Base-by-base conservation (phyloP, 1,140 invertebrate genomes). In the Temnothorax curvispinosus region DNA sequence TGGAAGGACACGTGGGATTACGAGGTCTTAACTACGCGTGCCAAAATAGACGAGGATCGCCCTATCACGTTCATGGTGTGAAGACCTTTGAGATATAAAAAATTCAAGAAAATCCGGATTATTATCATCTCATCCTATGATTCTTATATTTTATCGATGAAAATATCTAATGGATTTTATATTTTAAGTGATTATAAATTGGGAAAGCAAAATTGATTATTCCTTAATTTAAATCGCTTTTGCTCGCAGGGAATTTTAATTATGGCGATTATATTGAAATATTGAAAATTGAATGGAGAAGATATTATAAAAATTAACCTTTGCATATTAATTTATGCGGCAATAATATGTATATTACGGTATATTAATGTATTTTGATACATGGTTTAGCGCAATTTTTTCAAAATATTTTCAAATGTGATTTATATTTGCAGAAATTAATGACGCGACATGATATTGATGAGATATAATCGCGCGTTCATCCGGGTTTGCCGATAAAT, bases 21-120 rank as follows among this genome's bases (percentile, higher is more conserved):
- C 88, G 54, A 64, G 87, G 91, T 90, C 88, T 92, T 92, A 91
- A 86, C 88, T 80, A 85, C 76, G 81, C 88, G 89, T 89, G 76
- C 88, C 76, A 67, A 75, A 89, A 75, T 74, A 62, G 72, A 64
- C 88, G 47, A 54, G 88, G 74, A 89, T 84, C 58, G 69, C 65
- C 41, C 77, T 71, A 21, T 60, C 65, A 87, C 75, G 44, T 78
- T 84, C 38, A 27, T 74, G 65, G 18, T 15, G 18, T 15, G 54
- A 69, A 4, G 6, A 64, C 38, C 15, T n/a, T 67, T n/a, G n/a
- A 69, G 67, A 69, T 41, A 54, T 35, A 69, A 78, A 77, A 65
- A 65, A 62, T 44, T 11, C 6, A 27, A 27, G 6, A 18, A 44
- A 44, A 77, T 77, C 27, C 64, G 27, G 8, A 65, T 65, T 78